Evolutionary conservation across 2,797 vertebrate species (phyloP), one percentile per base, ranked within the genome.

Genomic region (Tachyglossus aculeatus): DNA sequence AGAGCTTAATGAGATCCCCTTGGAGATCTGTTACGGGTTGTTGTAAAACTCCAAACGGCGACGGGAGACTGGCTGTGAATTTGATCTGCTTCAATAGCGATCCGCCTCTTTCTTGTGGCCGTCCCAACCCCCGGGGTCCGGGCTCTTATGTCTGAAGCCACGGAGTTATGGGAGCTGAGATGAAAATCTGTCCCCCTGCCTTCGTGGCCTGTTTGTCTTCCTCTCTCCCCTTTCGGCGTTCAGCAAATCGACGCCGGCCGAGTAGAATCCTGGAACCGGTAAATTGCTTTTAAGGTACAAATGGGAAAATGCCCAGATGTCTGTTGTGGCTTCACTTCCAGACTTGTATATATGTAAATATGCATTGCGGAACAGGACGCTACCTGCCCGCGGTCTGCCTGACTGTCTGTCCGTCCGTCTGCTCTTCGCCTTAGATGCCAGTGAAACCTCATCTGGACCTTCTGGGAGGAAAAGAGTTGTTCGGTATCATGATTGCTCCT

Each of bases 201-300:
- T 79, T 75, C 67, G 78, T 3, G 21, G 59, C 82, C 58, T 71
- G 74, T 43, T 60, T 72, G 81, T 89, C 87, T 63, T 80, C 83
- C 87, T 86, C 67, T 74, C 54, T 89, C 80, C 65, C n/a, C 82
- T 85, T 91, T 74, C 81, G 85, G 87, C 71, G 73, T 37, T 83
- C 57, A 71, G 54, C 64, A 82, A 86, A 88, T 70, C 78, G 82
- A 88, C 71, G 44, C 63, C 82, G 74, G 41, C 37, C 77, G 84
- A 84, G 59, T 74, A 74, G 31, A 70, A 68, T 84, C 82, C 34
- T 75, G 47, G 87, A 82, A 78, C 82, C 75, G 75, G 70, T 32
- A 84, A 85, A 78, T 73, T 78, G 84, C 70, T 88, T 85, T 72
- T 81, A 74, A 87, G 79, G 9, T n/a, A 53, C 48, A 75, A 79